Percentiles rank a stretch among this genome's conserved stretches.
Conservation (phyloP, 2,113 vertebrate genomes). For the Narcine bancroftii region DNA sequence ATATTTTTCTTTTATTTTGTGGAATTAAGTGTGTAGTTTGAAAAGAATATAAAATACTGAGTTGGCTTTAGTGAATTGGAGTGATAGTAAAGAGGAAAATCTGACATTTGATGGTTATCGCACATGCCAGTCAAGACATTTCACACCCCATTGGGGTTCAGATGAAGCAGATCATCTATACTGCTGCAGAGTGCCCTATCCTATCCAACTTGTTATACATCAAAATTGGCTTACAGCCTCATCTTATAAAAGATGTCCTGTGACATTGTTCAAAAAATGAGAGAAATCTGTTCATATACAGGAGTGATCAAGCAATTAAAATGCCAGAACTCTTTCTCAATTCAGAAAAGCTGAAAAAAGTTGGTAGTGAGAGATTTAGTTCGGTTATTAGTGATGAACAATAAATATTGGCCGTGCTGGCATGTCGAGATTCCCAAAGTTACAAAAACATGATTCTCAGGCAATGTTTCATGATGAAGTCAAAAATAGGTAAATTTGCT, state of each 20-base stretch:
- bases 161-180: slow-evolving; percentile 16
- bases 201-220: slow-evolving; percentile 10
- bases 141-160: slow-evolving; percentile 16
- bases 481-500: no score
- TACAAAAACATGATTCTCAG: no score
- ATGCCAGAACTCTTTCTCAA: neutral
- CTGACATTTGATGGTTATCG: neutral
- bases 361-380: neutral
- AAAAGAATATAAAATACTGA: neutral
- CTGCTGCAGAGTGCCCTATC: neutral
- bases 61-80: neutral
- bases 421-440: no score
- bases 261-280: neutral
- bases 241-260: neutral
- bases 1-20: neutral
- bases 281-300: neutral
- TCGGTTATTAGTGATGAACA: neutral
- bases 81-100: neutral
- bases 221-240: neutral
- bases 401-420: neutral
- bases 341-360: neutral
- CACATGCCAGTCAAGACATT: slow-evolving; percentile 18
- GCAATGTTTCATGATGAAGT: no score
- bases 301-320: neutral
- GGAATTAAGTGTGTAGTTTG: neutral